These are phyloP conservation scores for Halocynthia aurantium DNA, from an alignment of 23 tunicate species.

Conservation along the genomic window DNA sequence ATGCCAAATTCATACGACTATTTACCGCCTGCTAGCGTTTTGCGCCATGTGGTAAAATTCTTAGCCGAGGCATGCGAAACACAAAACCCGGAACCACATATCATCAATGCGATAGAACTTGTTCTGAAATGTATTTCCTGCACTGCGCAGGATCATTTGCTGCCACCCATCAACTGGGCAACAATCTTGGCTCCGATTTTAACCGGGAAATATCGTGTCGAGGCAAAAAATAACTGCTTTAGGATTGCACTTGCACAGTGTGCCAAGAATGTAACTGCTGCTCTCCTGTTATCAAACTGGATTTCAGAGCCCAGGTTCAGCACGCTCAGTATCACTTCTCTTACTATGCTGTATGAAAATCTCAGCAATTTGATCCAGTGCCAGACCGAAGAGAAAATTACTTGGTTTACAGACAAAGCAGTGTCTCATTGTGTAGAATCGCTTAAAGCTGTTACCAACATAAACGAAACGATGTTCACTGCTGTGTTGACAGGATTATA, in stretches of 20 bases:
- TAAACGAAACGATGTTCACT: not conserved
- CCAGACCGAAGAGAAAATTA: not conserved
- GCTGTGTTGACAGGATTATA: not conserved
- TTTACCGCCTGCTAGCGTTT: conserved; percentile 40
- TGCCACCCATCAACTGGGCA: conserved; percentile 70
- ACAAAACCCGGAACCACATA: not conserved
- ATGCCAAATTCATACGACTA: conserved; percentile 40
- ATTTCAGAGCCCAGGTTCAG: conserved; percentile 14
- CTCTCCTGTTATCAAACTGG: conserved; percentile 23
- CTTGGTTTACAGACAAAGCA: not conserved
- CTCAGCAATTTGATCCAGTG: not conserved
- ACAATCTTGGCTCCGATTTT: not conserved
- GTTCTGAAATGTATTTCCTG: conserved; percentile 10
- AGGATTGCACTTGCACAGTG: conserved; percentile 19
- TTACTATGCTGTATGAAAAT: conserved; percentile 1
- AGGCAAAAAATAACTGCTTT: conserved; percentile 14
- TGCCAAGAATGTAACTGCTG: conserved; percentile 22
- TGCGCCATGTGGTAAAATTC: conserved; percentile 15
- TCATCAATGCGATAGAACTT: not conserved
- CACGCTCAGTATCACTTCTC: conserved; percentile 4
- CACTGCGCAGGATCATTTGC: not conserved
- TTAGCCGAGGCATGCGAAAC: not conserved
- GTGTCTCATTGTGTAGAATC: not conserved
- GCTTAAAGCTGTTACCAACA: not conserved
- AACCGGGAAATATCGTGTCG: conserved; percentile 1